phyloP scores from a whole-genome alignment of 2,797 vertebrate genomes.

The Ctenosaura bakeri region DNA sequence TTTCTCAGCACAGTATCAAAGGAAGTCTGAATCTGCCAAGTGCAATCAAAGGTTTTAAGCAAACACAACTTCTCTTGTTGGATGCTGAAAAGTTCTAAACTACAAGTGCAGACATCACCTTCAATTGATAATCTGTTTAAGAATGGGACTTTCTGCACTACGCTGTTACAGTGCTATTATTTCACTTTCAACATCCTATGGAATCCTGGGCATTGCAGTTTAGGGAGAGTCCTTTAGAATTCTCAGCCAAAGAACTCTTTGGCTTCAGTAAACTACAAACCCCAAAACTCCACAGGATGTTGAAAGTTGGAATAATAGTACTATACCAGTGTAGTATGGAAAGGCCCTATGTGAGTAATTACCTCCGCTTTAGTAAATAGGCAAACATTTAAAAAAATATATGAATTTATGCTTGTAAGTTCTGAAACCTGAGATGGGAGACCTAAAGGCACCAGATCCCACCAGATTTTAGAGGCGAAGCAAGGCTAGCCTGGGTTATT shows the following conservation, averaged over 20 bases:
- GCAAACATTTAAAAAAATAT: not conserved
- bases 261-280: too few relatives aligned
- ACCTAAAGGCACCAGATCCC: not conserved
- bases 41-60: not conserved
- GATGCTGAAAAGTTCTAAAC: not conserved
- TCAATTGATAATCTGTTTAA: not conserved
- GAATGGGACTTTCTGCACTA: too few relatives aligned
- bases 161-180: too few relatives aligned
- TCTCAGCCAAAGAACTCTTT: too few relatives aligned
- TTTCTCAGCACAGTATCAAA: not conserved
- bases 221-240: too few relatives aligned
- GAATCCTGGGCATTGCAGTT: too few relatives aligned
- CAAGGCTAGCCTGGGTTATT: too few relatives aligned
- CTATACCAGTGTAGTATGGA: too few relatives aligned
- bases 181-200: too few relatives aligned
- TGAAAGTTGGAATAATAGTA: too few relatives aligned
- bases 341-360: not conserved
- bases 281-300: too few relatives aligned
- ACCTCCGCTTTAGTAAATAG: not conserved
- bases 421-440: not conserved
- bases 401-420: not conserved
- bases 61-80: not conserved
- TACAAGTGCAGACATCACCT: not conserved
- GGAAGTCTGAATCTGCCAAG: not conserved
- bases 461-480: too few relatives aligned